Base-by-base conservation (phyloP, 2,888 invertebrate species). In the Bugula neritina region DNA sequence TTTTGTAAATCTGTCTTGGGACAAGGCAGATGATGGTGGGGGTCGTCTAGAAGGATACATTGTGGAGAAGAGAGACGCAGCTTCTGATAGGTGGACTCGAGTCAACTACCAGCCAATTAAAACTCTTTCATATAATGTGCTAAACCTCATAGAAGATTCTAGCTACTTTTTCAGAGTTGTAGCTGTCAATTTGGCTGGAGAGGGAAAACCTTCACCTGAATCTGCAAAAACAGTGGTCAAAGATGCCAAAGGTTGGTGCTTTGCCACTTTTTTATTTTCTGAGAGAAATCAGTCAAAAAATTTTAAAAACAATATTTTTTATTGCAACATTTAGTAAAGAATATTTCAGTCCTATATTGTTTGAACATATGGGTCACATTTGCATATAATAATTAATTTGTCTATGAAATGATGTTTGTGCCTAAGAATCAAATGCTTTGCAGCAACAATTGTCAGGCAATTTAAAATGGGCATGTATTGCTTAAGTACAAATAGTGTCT, bases 81-180 rank as follows among this genome's bases (percentile, higher is more conserved):
- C 93, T 43, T 89, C 90, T 71, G 88, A 89, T 54, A 90, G 92
- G 73, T 98, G 97, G 98, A 93, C 92, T 81, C 90, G 95, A 58
- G 92, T 94, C 58, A 86, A 86, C 77, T 74, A 76, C 43, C 31
- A 63, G 63, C 88, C 90, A 0, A 78, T 78, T 73, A 77, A 80
- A 54, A 89, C 95, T 0, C 93, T 90, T 77, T 94, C 94, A 86
- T 90, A 94, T 80, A 98, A 97, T 86, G 91, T 97, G 80, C 88
- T 91, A 73, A 95, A 97, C 86, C 88, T 99, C 54, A 94, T 99
- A 79, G 99, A 99, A 86, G 97, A 95, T 55, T 88, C 97, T n/a
- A 92, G 94, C 82, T 99, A 99, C 85, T 97, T 98, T 86, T 99
- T 99, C 89, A 88, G 97, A 27, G 92, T 99, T 21, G 92, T 92